Percentiles rank a stretch among this genome's conserved stretches.
These are phyloP conservation scores for Syngnathus rostellatus DNA, from an alignment of 2,797 vertebrate species.

Conservation along the genomic window DNA sequence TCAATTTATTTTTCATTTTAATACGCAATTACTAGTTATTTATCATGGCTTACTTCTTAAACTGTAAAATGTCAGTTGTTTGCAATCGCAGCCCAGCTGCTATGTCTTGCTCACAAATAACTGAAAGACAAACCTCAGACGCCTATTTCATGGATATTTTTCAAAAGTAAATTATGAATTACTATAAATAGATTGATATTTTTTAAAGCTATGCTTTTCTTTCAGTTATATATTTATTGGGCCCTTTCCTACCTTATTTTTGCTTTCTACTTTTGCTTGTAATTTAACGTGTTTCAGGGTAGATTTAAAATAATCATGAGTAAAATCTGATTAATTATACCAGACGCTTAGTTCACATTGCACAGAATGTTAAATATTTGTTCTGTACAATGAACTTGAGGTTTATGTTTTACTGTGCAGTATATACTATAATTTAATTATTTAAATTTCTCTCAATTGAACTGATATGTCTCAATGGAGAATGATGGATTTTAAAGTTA, in stretches of 20 bases:
- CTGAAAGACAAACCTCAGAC: neutral
- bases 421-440: neutral
- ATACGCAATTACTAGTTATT: conserved; percentile 9
- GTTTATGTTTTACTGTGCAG: neutral
- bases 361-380: neutral
- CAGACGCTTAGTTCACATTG: neutral
- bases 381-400: neutral
- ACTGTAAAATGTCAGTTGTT: neutral
- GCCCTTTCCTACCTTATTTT: neutral
- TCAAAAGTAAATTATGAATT: neutral
- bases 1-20: conserved; percentile 25
- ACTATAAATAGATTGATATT: neutral
- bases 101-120: neutral
- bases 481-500: neutral
- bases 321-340: neutral
- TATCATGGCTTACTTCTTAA: neutral
- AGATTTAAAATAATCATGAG: neutral
- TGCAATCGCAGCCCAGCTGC: neutral
- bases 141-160: neutral
- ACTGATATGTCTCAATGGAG: neutral
- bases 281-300: neutral
- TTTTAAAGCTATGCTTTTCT: neutral
- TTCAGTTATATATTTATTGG: neutral
- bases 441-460: neutral
- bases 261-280: neutral